Evolutionary conservation across 2,888 invertebrate species (phyloP), one percentile per base, ranked within the genome.

Genomic region (Spodoptera littoralis): DNA sequence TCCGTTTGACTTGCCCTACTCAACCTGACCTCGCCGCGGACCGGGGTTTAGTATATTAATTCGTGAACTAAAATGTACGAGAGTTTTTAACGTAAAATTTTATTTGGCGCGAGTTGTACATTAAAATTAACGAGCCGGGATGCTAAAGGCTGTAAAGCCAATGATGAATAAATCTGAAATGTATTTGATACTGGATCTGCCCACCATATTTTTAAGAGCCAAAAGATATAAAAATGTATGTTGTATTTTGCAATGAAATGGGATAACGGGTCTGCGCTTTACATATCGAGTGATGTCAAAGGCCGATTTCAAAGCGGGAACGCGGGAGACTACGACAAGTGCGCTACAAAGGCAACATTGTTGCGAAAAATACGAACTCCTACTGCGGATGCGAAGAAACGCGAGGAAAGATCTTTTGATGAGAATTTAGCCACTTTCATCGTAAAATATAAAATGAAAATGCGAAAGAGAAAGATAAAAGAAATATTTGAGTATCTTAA

Each of bases 201-300:
- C 8, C 43, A 41, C 18, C 48, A 54, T 69, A 62, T 78, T 73
- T 76, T 73, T 58, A 56, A 50, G 9, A 50, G 54, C 27, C 44
- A 64, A 66, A 60, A 24, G 55, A 60, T 65, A 58, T 53, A 69
- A 45, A 57, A 73, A 78, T 67, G 60, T 72, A 69, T 68, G 70
- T 70, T 65, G 60, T 62, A 76, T 65, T 65, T 65, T 67, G 64
- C 65, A 70, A 71, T 70, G 78, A 80, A 83, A 78, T 82, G 66
- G 80, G 73, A 67, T 80, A 78, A 80, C 70, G 79, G 77, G 54
- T 61, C 50, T 54, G 55, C 70, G 73, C 65, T 86, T 84, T 84
- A 73, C 80, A 84, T 84, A 83, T 82, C 69, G 74, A 81, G 79
- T 79, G 77, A 80, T 76, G 77, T 77, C 79, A 77, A 77, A 81